Evolutionary conservation across 2,797 vertebrate species (phyloP).

Genomic region (Neostethus bicornis): DNA sequence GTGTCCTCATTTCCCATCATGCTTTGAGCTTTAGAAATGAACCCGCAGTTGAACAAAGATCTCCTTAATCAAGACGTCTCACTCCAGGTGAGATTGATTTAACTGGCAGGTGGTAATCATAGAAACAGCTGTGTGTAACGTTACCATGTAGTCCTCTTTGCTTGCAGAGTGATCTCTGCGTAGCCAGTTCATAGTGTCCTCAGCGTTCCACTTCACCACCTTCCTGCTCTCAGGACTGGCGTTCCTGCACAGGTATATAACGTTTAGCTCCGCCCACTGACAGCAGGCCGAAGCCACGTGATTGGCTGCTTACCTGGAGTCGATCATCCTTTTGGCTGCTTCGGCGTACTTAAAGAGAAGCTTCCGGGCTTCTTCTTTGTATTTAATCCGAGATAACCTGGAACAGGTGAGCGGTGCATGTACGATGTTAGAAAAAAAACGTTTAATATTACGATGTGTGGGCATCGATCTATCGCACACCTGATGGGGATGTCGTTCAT

Average conservation of each 20-base stretch:
- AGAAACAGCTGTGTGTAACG: neutral
- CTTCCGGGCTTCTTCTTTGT: conserved; percentile 95
- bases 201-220: conserved; percentile 98
- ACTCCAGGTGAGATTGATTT: too few species aligned
- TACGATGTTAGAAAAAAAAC: neutral
- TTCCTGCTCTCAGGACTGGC: conserved; percentile 96
- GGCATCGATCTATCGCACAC: conserved; percentile 66
- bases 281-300: neutral
- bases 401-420: conserved; percentile 6
- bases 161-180: conserved; percentile 94
- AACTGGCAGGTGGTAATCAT: too few species aligned
- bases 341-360: conserved; percentile 96
- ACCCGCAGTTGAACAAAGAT: too few species aligned
- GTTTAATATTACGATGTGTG: too few species aligned
- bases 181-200: conserved; percentile 98
- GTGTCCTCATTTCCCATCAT: too few species aligned
- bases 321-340: conserved; percentile 95
- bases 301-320: conserved; percentile 86
- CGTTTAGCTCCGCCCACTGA: neutral
- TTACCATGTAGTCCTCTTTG: conserved; percentile 90
- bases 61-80: too few species aligned
- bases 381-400: conserved; percentile 97
- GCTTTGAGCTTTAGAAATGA: too few species aligned
- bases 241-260: conserved; percentile 80
- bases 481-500: conserved; percentile 99